Percentiles rank a stretch among this genome's conserved stretches.
Evolutionary conservation across 2,113 vertebrate species (phyloP).

Genomic region (Thunnus maccoyii): DNA sequence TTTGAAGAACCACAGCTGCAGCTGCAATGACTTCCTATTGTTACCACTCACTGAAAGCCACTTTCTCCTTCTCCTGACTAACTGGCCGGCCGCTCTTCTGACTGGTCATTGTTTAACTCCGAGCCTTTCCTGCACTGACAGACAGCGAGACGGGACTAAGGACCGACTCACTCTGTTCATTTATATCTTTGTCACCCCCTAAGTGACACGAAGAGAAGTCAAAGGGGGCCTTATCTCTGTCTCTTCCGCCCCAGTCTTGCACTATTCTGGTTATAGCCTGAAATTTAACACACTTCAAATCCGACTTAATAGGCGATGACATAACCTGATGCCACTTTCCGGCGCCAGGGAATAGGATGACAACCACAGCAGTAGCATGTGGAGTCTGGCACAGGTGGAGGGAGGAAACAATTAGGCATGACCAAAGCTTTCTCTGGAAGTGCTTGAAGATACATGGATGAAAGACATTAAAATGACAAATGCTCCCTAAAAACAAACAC

Average conservation of each 20-base stretch:
- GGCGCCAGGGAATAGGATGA: slow-evolving; percentile 33
- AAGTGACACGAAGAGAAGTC: slow-evolving; percentile 2
- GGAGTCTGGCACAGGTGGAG: slow-evolving; percentile 43
- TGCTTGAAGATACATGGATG: not conserved
- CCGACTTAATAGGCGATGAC: slow-evolving; percentile 47
- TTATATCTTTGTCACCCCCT: slow-evolving; percentile 12
- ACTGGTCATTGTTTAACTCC: slow-evolving; percentile 65
- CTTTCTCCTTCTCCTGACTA: slow-evolving; percentile 74
- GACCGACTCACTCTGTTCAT: not conserved
- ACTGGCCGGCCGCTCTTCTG: slow-evolving; percentile 44
- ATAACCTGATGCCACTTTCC: slow-evolving; percentile 56
- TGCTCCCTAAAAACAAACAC: slow-evolving; percentile 33
- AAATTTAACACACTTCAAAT: slow-evolving; percentile 58
- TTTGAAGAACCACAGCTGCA: slow-evolving; percentile 78
- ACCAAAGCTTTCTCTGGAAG: not conserved
- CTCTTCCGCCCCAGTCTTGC: not conserved
- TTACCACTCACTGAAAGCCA: slow-evolving; percentile 80
- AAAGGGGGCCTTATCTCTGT: not conserved
- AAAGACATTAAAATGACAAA: not conserved
- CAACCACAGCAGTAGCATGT: slow-evolving; percentile 30
- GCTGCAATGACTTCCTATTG: slow-evolving; percentile 85
- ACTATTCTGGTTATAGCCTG: slow-evolving; percentile 37
- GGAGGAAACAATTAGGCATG: slow-evolving; percentile 34
- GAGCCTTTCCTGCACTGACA: slow-evolving; percentile 59
- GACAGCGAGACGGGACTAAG: not conserved